phyloP scores from a whole-genome alignment of 2,113 vertebrate genomes.

The Hoplias malabaricus region DNA sequence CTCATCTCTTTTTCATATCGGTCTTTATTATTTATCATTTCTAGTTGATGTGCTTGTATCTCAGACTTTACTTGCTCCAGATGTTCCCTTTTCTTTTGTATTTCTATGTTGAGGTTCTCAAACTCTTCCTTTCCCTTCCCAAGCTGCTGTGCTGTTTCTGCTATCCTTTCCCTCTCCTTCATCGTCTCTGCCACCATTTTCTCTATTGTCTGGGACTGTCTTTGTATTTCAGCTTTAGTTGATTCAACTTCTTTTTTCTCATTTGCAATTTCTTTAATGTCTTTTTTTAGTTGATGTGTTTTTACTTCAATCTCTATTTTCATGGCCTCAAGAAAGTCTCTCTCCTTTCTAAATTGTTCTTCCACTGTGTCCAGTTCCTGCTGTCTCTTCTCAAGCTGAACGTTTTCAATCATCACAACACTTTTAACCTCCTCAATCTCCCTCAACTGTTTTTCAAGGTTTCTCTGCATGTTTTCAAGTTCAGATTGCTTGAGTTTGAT shows the following conservation, averaged over 20 bases:
- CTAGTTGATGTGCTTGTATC: background rate
- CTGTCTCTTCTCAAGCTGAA: background rate
- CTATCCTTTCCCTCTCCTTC: background rate
- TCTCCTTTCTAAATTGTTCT: slow-evolving; percentile 10
- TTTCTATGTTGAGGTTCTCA: background rate
- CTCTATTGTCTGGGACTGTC: background rate
- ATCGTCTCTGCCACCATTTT: background rate
- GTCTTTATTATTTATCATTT: background rate
- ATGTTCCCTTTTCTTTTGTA: background rate
- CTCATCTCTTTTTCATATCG: background rate
- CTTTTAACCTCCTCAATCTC: slow-evolving; percentile 7
- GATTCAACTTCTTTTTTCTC: background rate
- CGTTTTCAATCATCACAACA: background rate
- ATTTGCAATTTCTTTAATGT: background rate
- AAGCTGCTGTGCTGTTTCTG: background rate
- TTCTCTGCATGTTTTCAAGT: background rate
- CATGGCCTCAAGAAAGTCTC: slow-evolving; percentile 21
- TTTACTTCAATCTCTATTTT: slow-evolving; percentile 27
- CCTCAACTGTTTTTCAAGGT: slow-evolving; percentile 4
- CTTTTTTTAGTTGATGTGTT: background rate
- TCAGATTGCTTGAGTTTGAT: background rate
- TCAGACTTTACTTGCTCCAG: background rate
- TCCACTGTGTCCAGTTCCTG: background rate
- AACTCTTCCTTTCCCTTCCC: slow-evolving; percentile 11
- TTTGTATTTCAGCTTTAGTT: slow-evolving; percentile 3